Conservation (phyloP, 2,797 vertebrate genomes). For the Phyllotis vaccarum region DNA sequence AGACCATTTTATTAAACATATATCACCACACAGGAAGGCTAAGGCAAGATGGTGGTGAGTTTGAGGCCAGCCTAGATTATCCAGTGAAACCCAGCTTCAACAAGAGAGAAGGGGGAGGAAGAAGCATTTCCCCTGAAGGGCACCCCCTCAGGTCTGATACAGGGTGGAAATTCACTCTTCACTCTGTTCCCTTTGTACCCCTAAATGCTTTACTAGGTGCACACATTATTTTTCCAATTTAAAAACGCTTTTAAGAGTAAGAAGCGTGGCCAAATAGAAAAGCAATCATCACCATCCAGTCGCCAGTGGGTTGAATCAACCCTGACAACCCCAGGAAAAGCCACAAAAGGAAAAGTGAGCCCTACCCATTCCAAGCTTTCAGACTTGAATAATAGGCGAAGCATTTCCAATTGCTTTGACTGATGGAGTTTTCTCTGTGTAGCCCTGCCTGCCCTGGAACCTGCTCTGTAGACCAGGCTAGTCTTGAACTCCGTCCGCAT, state of each 20-base stretch:
- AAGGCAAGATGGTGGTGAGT: background rate
- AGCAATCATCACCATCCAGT: background rate
- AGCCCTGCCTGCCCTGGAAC: background rate
- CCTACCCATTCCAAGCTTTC: background rate
- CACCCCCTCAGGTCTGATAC: background rate
- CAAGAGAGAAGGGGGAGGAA: background rate
- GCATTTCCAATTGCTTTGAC: background rate
- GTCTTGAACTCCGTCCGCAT: background rate
- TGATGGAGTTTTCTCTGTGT: background rate
- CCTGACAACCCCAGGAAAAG: background rate
- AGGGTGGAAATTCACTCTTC: slow-evolving; percentile 42
- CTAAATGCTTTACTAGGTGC: slow-evolving; percentile 9
- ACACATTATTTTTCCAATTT: slow-evolving; percentile 50
- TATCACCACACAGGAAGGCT: too few relatives aligned
- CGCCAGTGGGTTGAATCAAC: background rate
- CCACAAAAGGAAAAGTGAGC: slow-evolving; percentile 7
- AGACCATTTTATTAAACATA: too few relatives aligned
- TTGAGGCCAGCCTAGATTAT: background rate
- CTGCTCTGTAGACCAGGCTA: background rate
- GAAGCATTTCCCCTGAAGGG: background rate
- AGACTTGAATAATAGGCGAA: background rate
- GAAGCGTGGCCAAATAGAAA: slow-evolving; percentile 32
- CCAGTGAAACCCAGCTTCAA: background rate
- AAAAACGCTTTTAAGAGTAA: slow-evolving; percentile 30
- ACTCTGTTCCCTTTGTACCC: background rate